Conservation (phyloP, 2,888 invertebrate genomes). For the Hyposoter didymator region DNA sequence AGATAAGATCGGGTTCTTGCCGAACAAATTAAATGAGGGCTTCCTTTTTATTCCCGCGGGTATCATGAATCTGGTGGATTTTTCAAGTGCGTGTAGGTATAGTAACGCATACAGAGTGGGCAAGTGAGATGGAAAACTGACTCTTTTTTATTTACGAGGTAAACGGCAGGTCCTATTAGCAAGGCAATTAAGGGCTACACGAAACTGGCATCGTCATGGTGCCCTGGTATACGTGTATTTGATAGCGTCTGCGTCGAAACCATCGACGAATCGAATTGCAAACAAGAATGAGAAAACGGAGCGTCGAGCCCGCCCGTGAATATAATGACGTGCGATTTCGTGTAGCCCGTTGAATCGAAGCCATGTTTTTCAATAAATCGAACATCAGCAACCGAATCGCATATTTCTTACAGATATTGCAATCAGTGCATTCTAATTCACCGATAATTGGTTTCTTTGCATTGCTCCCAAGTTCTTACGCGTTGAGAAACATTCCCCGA, state of each 20-base stretch:
- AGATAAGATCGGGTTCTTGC: constrained; percentile 52
- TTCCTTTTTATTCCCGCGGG: constrained; percentile 21
- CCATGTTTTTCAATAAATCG: constrained; percentile 11
- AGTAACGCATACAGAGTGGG: constrained; percentile 16
- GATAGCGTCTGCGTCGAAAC: background rate
- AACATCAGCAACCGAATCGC: background rate
- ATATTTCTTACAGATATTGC: background rate
- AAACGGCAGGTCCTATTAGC: constrained; percentile 67
- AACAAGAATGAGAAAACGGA: constrained; percentile 25
- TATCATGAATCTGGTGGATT: constrained; percentile 21
- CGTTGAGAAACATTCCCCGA: background rate
- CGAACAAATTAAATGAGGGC: constrained; percentile 61
- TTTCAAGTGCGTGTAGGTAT: background rate
- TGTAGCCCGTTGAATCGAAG: background rate
- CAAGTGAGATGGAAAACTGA: constrained; percentile 32
- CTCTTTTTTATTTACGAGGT: constrained; percentile 57
- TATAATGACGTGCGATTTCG: constrained; percentile 36
- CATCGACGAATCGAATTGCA: constrained; percentile 24
- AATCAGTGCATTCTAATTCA: background rate
- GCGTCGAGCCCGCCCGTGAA: background rate
- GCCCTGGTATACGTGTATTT: background rate
- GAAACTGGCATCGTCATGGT: constrained; percentile 24
- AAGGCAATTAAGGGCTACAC: constrained; percentile 70
- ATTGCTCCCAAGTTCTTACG: background rate
- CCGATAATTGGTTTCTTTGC: background rate